A percentile compares a stretch with the other conserved stretches of the same genome.
Evolutionary conservation across 2,113 vertebrate species (phyloP).

Genomic region (Epinephelus fuscoguttatus): DNA sequence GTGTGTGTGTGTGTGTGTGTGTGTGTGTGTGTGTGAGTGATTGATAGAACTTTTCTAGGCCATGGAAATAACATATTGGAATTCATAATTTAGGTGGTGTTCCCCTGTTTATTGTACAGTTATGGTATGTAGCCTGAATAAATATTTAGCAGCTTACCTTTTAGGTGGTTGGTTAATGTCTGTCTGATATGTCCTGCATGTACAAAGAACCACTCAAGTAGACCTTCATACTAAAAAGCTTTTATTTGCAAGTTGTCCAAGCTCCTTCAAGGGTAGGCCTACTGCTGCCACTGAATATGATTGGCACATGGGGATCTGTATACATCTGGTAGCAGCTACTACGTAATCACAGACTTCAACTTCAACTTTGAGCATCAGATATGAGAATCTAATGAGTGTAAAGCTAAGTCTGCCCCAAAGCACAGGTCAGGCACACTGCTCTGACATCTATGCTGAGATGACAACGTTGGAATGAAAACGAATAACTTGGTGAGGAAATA

Average conservation of each 20-base stretch:
- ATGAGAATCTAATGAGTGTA: background rate
- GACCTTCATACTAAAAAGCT: conserved; percentile 54
- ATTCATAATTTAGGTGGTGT: no score
- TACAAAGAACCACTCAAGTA: background rate
- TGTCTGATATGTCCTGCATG: background rate
- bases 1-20: no score
- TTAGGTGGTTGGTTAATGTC: background rate
- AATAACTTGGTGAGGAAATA: conserved; percentile 15
- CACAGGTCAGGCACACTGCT: background rate
- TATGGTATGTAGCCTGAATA: no score
- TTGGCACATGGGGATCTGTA: conserved; percentile 7
- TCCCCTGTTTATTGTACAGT: no score
- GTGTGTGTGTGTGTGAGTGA: no score
- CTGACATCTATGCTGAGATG: conserved; percentile 8
- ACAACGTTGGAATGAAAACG: conserved; percentile 1
- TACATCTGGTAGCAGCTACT: conserved; percentile 19
- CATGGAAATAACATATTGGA: no score
- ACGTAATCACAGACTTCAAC: conserved; percentile 25
- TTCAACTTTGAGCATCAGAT: conserved; percentile 21
- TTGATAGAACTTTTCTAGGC: no score
- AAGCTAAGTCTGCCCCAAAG: conserved; percentile 2
- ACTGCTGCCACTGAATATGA: conserved; percentile 14
- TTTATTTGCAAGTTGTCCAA: conserved; percentile 68
- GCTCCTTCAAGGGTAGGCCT: conserved; percentile 35
- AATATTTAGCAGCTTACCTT: background rate